These are phyloP conservation scores for Anas bahamensis DNA, from an alignment of 2,797 vertebrate species.

Conservation along the genomic window DNA sequence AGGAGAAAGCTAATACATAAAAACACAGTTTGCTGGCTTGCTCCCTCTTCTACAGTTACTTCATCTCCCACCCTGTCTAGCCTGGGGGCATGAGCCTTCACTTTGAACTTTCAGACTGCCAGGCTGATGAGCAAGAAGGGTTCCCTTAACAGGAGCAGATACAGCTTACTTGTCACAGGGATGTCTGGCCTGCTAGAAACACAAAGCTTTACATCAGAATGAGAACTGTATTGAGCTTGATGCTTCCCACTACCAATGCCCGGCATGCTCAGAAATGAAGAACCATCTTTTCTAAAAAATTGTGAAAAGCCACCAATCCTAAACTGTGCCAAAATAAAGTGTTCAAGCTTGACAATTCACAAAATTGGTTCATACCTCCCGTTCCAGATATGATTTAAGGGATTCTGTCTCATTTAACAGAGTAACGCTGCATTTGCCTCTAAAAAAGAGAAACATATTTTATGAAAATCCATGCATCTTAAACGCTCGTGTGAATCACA, in stretches of 20 bases:
- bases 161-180: neutral
- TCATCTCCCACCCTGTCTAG: neutral
- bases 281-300: neutral
- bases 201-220: neutral
- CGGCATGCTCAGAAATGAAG: neutral
- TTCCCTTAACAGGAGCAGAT: neutral
- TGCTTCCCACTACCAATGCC: neutral
- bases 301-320: neutral
- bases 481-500: neutral
- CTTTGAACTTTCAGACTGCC: neutral
- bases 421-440: conserved; percentile 98
- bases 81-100: neutral
- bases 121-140: neutral
- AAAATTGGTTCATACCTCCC: conserved; percentile 86
- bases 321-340: neutral
- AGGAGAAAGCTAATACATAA: neutral
- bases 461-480: neutral
- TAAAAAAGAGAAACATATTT: conserved; percentile 71
- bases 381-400: conserved; percentile 95
- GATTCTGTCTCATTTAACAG: conserved; percentile 98
- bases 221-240: neutral
- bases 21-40: neutral
- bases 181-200: neutral
- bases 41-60: neutral
- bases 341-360: conserved; percentile 1